These are phyloP conservation scores for Enteromius unitaeniatus DNA, from an alignment of 2,797 vertebrate genomes.

Conservation along the genomic window DNA sequence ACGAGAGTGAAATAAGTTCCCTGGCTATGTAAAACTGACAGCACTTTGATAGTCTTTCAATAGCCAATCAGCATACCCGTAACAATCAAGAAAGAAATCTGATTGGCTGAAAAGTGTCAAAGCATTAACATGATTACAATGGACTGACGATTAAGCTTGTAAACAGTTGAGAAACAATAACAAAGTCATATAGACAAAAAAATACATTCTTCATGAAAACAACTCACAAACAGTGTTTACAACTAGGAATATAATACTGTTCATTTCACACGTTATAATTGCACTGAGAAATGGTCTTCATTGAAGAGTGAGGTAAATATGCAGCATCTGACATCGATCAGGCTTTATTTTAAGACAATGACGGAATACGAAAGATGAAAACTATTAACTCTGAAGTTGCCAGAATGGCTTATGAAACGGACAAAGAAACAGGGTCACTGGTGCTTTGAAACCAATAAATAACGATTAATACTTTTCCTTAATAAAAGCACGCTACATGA, in stretches of 20 bases:
- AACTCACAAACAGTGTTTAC: constrained; percentile 68
- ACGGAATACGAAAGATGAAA: not conserved
- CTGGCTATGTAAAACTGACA: constrained; percentile 54
- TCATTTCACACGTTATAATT: constrained; percentile 49
- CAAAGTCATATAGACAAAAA: constrained; percentile 68
- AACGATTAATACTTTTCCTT: constrained; percentile 74
- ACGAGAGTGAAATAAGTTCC: constrained; percentile 24
- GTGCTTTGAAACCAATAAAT: constrained; percentile 82
- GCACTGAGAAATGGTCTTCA: constrained; percentile 51
- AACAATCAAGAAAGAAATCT: constrained; percentile 61
- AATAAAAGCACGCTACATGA: constrained; percentile 81
- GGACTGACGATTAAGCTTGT: constrained; percentile 57
- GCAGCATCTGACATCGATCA: constrained; percentile 4
- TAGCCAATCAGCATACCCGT: constrained; percentile 67
- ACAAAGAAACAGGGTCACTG: constrained; percentile 70
- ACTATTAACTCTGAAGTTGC: constrained; percentile 57
- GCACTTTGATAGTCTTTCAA: constrained; percentile 52
- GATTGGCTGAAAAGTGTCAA: constrained; percentile 62
- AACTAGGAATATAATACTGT: constrained; percentile 67
- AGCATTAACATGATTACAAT: constrained; percentile 59
- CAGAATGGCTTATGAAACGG: constrained; percentile 64
- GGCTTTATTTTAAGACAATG: constrained; percentile 13
- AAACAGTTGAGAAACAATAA: constrained; percentile 60
- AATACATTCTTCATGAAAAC: constrained; percentile 70
- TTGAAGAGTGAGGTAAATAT: constrained; percentile 21